Percentiles rank a stretch among this genome's conserved stretches.
Evolutionary conservation across 2,888 invertebrate species (phyloP).

Genomic region (Sphinx pinastri): DNA sequence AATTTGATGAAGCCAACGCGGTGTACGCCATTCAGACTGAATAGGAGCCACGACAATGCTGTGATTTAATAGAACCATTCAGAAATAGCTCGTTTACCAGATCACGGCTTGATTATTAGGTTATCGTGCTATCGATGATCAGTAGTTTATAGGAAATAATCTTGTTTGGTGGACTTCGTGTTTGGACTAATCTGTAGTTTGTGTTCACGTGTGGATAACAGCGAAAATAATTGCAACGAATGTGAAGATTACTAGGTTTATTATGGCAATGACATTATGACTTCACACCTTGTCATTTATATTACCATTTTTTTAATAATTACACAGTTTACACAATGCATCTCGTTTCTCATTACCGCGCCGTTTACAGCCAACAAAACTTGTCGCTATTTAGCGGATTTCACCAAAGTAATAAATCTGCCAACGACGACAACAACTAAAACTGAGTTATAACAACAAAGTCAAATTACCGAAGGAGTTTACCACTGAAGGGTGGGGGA

Average conservation of each 20-base stretch:
- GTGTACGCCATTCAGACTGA: constrained; percentile 71
- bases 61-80: constrained; percentile 73
- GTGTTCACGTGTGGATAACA: neutral
- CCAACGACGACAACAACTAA: constrained; percentile 77
- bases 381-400: constrained; percentile 63
- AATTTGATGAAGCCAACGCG: constrained; percentile 79
- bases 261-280: too few species aligned
- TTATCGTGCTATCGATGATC: constrained; percentile 13
- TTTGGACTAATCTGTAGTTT: neutral
- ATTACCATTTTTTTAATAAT: too few species aligned
- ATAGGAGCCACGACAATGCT: constrained; percentile 75
- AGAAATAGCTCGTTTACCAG: constrained; percentile 57
- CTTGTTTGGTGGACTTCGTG: constrained; percentile 31
- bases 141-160: constrained; percentile 30
- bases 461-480: constrained; percentile 83
- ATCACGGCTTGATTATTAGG: constrained; percentile 19
- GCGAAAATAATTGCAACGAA: neutral
- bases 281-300: too few species aligned
- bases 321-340: neutral
- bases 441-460: constrained; percentile 84
- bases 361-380: constrained; percentile 40
- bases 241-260: neutral
- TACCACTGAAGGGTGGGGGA: constrained; percentile 66
- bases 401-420: constrained; percentile 81
- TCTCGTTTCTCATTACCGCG: neutral